A percentile compares a stretch with the other conserved stretches of the same genome.
Conservation (phyloP, 2,797 vertebrate genomes). For the Bovichtus variegatus region DNA sequence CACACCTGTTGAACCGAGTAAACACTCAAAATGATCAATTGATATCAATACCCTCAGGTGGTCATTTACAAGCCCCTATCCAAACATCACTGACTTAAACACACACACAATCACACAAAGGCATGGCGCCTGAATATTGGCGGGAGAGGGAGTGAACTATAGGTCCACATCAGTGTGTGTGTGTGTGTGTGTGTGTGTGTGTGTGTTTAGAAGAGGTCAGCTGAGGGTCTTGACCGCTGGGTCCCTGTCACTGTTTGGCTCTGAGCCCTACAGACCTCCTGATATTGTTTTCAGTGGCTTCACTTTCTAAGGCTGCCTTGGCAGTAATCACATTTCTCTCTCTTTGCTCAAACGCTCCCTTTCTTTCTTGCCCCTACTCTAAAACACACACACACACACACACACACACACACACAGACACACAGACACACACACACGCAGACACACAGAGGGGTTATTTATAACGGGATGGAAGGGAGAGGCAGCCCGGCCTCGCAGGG, state of each 20-base stretch:
- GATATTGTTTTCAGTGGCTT: slow-evolving; percentile 80
- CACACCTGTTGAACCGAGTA: slow-evolving; percentile 55
- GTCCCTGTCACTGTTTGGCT: slow-evolving; percentile 70
- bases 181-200: slow-evolving; percentile 37
- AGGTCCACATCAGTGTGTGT: slow-evolving; percentile 33
- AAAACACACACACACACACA: not conserved
- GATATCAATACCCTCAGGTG: slow-evolving; percentile 63
- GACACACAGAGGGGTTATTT: slow-evolving; percentile 66
- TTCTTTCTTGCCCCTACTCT: slow-evolving; percentile 33
- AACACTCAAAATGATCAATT: slow-evolving; percentile 41
- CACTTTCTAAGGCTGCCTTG: slow-evolving; percentile 57
- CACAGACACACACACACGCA: slow-evolving; percentile 26
- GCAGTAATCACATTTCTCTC: slow-evolving; percentile 56
- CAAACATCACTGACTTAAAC: slow-evolving; percentile 41
- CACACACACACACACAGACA: slow-evolving; percentile 23
- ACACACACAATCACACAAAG: slow-evolving; percentile 17
- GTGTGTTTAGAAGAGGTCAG: slow-evolving; percentile 45
- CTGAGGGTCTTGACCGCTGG: slow-evolving; percentile 45
- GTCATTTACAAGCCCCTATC: slow-evolving; percentile 47
- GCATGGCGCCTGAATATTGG: not conserved
- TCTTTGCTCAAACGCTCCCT: slow-evolving; percentile 42
- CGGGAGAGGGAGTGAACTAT: slow-evolving; percentile 5
- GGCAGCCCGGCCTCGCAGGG: slow-evolving; percentile 60
- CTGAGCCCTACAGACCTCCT: slow-evolving; percentile 71
- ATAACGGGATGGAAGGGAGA: slow-evolving; percentile 76